These are phyloP conservation scores for Gambusia holbrooki DNA, from an alignment of 2,113 vertebrate species.

Conservation along the genomic window DNA sequence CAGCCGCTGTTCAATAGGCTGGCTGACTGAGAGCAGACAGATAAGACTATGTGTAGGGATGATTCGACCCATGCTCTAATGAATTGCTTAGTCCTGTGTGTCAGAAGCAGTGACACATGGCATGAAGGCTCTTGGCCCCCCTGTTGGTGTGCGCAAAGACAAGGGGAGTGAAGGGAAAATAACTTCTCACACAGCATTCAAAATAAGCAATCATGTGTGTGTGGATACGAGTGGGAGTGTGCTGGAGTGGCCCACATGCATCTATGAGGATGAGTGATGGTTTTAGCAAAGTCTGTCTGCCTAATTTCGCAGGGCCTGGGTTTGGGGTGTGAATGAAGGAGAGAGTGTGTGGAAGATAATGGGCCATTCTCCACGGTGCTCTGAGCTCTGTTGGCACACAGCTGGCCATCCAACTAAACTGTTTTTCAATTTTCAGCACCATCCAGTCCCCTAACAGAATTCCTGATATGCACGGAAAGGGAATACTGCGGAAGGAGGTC, in stretches of 20 bases:
- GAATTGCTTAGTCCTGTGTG: constrained; percentile 73
- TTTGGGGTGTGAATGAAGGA: constrained; percentile 63
- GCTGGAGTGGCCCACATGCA: constrained; percentile 52
- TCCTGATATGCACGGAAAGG: constrained; percentile 78
- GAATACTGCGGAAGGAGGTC: constrained; percentile 70
- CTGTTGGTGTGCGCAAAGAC: constrained; percentile 27
- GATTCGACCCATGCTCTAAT: constrained; percentile 70
- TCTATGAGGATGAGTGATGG: constrained; percentile 64
- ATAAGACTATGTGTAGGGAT: constrained; percentile 66
- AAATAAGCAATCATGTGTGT: constrained; percentile 21
- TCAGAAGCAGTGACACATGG: constrained; percentile 71
- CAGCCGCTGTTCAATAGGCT: constrained; percentile 51
- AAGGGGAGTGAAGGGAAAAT: constrained; percentile 33
- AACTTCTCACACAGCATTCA: constrained; percentile 34
- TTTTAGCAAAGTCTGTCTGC: constrained; percentile 66
- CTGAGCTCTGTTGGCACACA: constrained; percentile 72
- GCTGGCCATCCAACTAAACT: constrained; percentile 67
- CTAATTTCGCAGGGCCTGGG: constrained; percentile 63
- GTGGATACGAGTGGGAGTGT: constrained; percentile 33
- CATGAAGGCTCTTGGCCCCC: constrained; percentile 44
- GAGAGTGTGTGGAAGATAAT: constrained; percentile 73
- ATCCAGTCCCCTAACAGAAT: constrained; percentile 56
- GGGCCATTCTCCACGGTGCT: constrained; percentile 72
- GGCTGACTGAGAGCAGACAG: constrained; percentile 65
- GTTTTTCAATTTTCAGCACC: constrained; percentile 34